Base-by-base conservation (phyloP, 1,140 invertebrate species). In the Thaumatotibia leucotreta region DNA sequence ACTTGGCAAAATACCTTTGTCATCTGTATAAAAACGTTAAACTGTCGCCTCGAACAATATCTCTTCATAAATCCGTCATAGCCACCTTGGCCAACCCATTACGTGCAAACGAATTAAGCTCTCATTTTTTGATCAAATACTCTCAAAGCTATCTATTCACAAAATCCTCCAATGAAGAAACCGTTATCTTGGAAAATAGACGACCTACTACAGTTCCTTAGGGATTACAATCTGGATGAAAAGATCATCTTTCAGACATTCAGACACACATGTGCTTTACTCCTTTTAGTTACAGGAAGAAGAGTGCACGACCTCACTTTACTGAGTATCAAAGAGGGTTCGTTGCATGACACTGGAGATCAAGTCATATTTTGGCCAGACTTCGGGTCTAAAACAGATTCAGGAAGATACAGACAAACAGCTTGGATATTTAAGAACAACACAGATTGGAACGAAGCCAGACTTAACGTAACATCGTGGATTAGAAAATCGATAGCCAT, bases 251-350 rank as follows among this genome's bases (percentile, higher is more conserved):
- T 65, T 10, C 2, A 11, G 5, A 29, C 31, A 0, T 65, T 11
- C 14, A n/a, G 64, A 17, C 64, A 65, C 10, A 58, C 45, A 1
- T 2, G 11, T 23, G 31, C 33, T 8, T 27, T 65, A 2, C 49
- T 65, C n/a, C 31, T 65, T 1, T 14, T 65, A 33, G 64, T 49
- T 27, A 17, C 64, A 33, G 64, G 64, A 11, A 54, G 49, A 32
- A 54, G 49, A n/a, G 64, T 65, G 0, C 64, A 65, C 24, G 64
- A 65, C 27, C 49, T 65, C 1, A 65, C 64, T 1, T 17, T 65
- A 8, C 14, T 65, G 4, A 54, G 8, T 32, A 29, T 65, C n/a
- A n/a, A 32, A 10, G 31, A 32, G 4, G 31, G 31, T 10, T 4
- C 31, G 31, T 32, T 32, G 4, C 4, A 32, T 5, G 31, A 32